Evolutionary conservation across 2,888 invertebrate genomes (phyloP).

Genomic region (Microdon myrmicae): DNA sequence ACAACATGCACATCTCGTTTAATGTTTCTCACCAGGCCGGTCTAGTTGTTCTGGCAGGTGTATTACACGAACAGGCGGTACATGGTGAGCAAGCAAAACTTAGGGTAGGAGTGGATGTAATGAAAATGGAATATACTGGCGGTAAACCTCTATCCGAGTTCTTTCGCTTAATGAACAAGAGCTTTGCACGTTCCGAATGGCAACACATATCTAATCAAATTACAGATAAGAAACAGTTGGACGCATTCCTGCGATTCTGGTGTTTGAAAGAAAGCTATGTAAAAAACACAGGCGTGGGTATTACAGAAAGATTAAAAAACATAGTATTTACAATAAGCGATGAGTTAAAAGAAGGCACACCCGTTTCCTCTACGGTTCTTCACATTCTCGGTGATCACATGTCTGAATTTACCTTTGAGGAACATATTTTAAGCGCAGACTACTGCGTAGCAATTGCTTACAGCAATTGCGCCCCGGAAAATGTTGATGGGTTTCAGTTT

Average conservation of each 20-base stretch:
- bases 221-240: conserved; percentile 74
- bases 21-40: conserved; percentile 95
- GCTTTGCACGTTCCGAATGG: conserved; percentile 88
- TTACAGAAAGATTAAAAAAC: conserved; percentile 79
- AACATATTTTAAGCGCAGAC: conserved; percentile 78
- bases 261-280: conserved; percentile 94
- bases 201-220: conserved; percentile 71
- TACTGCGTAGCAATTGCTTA: conserved; percentile 85
- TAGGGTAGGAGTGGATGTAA: conserved; percentile 84
- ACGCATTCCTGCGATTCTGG: conserved; percentile 90
- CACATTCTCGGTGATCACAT: conserved; percentile 71
- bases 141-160: conserved; percentile 81
- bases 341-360: conserved; percentile 65
- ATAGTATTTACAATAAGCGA: conserved; percentile 79
- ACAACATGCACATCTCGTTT: conserved; percentile 70
- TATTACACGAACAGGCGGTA: conserved; percentile 59
- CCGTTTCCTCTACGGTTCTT: conserved; percentile 75
- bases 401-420: conserved; percentile 83
- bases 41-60: conserved; percentile 84
- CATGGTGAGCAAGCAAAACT: conserved; percentile 42
- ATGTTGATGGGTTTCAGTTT: conserved; percentile 67
- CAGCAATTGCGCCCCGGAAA: conserved; percentile 60
- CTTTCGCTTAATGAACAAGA: conserved; percentile 87
- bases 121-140: conserved; percentile 83
- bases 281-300: conserved; percentile 89